phyloP scores from a whole-genome alignment of 2,888 invertebrate genomes.

The Cephus runcator region DNA sequence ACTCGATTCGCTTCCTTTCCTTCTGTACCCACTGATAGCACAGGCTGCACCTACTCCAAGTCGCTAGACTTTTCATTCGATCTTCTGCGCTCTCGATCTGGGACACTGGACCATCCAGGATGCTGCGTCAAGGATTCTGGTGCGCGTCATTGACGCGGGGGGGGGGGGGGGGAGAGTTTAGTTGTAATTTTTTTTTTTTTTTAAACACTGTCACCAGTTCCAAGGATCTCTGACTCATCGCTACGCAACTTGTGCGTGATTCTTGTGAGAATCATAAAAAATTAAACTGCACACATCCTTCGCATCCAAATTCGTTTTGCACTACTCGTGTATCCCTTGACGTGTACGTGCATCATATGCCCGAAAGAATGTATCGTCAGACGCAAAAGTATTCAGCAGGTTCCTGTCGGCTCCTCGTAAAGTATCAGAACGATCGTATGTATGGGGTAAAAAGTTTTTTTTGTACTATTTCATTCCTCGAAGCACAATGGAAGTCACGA shows the following conservation, averaged over 20 bases:
- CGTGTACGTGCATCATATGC: neutral
- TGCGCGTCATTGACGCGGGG: neutral
- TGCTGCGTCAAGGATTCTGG: neutral
- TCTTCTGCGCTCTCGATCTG: neutral
- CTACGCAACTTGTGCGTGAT: neutral
- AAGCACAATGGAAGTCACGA: neutral
- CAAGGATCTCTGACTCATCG: neutral
- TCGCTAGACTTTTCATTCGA: neutral
- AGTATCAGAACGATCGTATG: neutral
- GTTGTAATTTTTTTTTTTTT: neutral
- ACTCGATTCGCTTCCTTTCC: neutral
- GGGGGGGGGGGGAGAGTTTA: neutral
- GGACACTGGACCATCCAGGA: neutral
- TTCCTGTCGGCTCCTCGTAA: neutral
- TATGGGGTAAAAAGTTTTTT: neutral
- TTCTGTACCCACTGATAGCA: neutral
- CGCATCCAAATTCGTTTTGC: neutral
- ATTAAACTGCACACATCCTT: neutral
- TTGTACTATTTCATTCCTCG: neutral
- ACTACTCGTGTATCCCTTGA: neutral
- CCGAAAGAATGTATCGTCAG: neutral
- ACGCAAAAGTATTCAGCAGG: neutral
- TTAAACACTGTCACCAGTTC: neutral
- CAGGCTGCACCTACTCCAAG: neutral
- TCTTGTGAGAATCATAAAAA: neutral